These are phyloP conservation scores for Aulostomus chinensis DNA, from an alignment of 2,797 vertebrate species.

Conservation along the genomic window DNA sequence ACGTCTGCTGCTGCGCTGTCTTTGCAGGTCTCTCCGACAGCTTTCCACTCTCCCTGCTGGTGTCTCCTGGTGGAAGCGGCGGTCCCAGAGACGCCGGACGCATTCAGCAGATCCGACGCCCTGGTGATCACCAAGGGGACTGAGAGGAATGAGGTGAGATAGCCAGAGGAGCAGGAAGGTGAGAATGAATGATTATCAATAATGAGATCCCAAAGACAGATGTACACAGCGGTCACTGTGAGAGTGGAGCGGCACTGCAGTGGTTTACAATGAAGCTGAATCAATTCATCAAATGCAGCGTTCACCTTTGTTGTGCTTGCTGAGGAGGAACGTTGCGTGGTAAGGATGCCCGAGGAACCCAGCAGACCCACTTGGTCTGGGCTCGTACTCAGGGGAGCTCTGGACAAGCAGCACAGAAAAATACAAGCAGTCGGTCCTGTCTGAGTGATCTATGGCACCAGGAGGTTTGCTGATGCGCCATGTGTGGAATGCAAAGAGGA, in stretches of 20 bases:
- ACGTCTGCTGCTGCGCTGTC: slow-evolving; percentile 81
- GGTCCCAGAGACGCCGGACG: slow-evolving; percentile 55
- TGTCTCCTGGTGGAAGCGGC: slow-evolving; percentile 71
- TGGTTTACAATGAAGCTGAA: no score
- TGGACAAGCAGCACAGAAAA: slow-evolving; percentile 19
- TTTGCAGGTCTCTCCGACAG: slow-evolving; percentile 78
- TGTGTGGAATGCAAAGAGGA: no score
- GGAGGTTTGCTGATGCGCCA: no score
- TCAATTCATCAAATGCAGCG: slow-evolving; percentile 26
- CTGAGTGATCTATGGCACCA: not conserved
- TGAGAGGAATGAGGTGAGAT: slow-evolving; percentile 81
- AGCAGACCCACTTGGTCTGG: slow-evolving; percentile 35
- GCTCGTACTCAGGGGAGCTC: slow-evolving; percentile 53
- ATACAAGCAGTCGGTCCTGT: no score
- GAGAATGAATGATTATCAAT: slow-evolving; percentile 23
- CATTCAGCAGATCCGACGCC: slow-evolving; percentile 75
- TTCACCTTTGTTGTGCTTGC: slow-evolving; percentile 62
- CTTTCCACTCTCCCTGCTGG: slow-evolving; percentile 79
- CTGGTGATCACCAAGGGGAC: slow-evolving; percentile 73
- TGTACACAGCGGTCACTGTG: slow-evolving; percentile 7
- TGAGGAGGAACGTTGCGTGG: slow-evolving; percentile 36
- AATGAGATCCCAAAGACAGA: slow-evolving; percentile 19
- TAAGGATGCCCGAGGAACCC: slow-evolving; percentile 58
- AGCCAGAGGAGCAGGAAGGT: slow-evolving; percentile 27
- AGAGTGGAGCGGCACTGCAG: slow-evolving; percentile 1